These are phyloP conservation scores for Dendrolimus pini DNA, from an alignment of 2,888 invertebrate species.

Conservation along the genomic window DNA sequence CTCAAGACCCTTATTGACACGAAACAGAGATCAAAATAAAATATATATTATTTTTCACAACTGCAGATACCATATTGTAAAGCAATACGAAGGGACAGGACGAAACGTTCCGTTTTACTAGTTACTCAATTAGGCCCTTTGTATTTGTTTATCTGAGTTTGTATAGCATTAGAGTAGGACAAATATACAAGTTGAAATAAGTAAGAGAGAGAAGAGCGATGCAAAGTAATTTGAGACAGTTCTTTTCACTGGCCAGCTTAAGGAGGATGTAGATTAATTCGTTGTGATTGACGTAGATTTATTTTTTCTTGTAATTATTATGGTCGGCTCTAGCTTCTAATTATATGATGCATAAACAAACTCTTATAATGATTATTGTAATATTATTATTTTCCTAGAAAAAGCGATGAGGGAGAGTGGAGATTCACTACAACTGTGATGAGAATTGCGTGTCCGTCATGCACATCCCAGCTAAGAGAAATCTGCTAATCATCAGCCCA, in stretches of 20 bases:
- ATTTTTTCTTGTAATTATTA: not conserved
- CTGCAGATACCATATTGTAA: constrained; percentile 28
- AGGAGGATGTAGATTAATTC: not conserved
- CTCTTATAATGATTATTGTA: too few species aligned
- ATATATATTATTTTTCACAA: constrained; percentile 9
- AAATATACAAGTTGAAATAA: constrained; percentile 17
- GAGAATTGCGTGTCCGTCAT: too few species aligned
- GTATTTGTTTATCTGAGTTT: constrained; percentile 77
- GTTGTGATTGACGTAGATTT: not conserved
- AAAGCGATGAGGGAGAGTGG: too few species aligned
- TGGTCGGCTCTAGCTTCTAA: not conserved
- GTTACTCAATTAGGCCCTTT: constrained; percentile 78
- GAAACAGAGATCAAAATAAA: constrained; percentile 24
- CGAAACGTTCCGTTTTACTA: constrained; percentile 73
- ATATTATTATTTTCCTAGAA: too few species aligned
- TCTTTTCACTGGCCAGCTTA: constrained; percentile 61
- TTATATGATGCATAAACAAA: too few species aligned
- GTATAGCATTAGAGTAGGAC: constrained; percentile 55
- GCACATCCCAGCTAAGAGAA: too few species aligned
- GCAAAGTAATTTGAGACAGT: constrained; percentile 75
- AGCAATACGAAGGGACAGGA: constrained; percentile 62
- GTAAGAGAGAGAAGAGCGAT: constrained; percentile 35
- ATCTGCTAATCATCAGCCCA: too few species aligned
- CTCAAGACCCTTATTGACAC: constrained; percentile 11
- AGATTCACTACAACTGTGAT: too few species aligned